Evolutionary conservation across 1,140 invertebrate genomes (phyloP).

Genomic region (Maconellicoccus hirsutus): DNA sequence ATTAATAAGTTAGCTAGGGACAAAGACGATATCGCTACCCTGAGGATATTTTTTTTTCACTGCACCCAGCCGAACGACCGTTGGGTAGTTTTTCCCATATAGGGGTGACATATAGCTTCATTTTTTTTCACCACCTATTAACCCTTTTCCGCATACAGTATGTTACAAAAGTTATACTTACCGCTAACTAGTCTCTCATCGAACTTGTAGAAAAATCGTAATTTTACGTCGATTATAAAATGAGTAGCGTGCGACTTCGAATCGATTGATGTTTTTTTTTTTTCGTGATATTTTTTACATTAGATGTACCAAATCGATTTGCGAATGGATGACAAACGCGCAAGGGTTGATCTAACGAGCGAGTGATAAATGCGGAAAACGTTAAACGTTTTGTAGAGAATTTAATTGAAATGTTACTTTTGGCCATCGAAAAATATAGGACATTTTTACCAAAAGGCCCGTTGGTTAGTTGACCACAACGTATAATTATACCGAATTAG

Average conservation of each 20-base stretch:
- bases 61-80: background rate
- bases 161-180: background rate
- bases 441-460: too few relatives aligned
- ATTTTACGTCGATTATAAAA: background rate
- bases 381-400: too few relatives aligned
- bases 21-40: background rate
- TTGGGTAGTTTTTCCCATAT: conserved; percentile 2
- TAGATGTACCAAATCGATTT: background rate
- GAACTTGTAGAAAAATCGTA: background rate
- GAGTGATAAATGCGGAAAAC: too few relatives aligned
- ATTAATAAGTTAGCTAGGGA: background rate
- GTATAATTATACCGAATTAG: too few relatives aligned
- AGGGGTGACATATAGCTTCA: background rate
- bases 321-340: background rate
- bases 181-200: background rate
- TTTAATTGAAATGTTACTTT: too few relatives aligned
- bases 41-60: background rate
- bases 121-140: background rate
- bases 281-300: too few relatives aligned
- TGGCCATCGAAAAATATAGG: too few relatives aligned
- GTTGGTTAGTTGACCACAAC: too few relatives aligned
- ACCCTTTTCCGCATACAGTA: background rate
- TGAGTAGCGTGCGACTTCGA: background rate
- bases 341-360: background rate
- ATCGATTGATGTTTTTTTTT: background rate